A percentile compares a stretch with the other conserved stretches of the same genome.
Evolutionary conservation across 2,797 vertebrate species (phyloP).

Genomic region (Sebastolobus altivelis): DNA sequence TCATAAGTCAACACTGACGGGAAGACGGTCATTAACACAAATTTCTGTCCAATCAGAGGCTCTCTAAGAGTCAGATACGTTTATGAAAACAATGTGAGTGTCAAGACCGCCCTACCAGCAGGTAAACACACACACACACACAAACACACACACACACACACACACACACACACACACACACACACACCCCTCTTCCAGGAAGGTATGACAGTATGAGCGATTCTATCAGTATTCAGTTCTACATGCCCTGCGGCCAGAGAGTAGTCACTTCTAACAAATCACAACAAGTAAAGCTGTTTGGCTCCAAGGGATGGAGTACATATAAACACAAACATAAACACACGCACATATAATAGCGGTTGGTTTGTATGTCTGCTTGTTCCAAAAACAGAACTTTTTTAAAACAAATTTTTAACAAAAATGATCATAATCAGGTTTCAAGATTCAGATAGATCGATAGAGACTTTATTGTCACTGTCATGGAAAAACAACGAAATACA

Average conservation of each 20-base stretch:
- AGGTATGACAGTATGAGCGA: neutral
- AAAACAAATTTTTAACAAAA: too few relatives aligned
- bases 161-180: neutral
- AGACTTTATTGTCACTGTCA: too few relatives aligned
- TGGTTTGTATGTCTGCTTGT: too few relatives aligned
- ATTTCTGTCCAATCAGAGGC: conserved; percentile 29
- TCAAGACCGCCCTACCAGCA: neutral
- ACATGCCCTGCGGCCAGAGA: neutral
- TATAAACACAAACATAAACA: neutral
- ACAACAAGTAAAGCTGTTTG: neutral
- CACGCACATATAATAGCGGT: neutral
- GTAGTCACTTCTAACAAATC: neutral
- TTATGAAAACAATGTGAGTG: conserved; percentile 11
- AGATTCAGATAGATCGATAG: too few relatives aligned
- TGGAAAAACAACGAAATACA: too few relatives aligned
- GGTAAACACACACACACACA: neutral
- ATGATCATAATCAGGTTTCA: too few relatives aligned
- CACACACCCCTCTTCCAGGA: neutral
- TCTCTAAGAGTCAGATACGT: neutral
- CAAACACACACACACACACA: conserved; percentile 3
- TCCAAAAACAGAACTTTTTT: too few relatives aligned
- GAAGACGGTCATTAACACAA: conserved; percentile 34
- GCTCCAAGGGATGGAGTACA: neutral
- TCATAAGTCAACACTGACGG: conserved; percentile 34
- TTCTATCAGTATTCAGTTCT: neutral